A percentile compares a stretch with the other conserved stretches of the same genome.
phyloP scores from a whole-genome alignment of 2,113 vertebrate species.

The Passer domesticus region DNA sequence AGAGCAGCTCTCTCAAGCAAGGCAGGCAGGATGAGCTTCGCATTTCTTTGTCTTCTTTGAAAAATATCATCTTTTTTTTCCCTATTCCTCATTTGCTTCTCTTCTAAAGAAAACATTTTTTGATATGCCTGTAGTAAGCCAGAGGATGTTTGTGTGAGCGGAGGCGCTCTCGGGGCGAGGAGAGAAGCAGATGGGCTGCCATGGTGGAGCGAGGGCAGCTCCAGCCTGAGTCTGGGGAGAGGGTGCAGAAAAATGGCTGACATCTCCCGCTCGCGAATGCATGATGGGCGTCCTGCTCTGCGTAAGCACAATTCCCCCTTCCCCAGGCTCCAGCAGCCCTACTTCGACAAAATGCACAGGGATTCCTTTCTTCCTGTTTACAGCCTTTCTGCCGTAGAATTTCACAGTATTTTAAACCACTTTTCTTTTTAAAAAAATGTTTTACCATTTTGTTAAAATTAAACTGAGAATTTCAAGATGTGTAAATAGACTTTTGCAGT shows the following conservation, averaged over 20 bases:
- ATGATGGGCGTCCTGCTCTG: slow-evolving; percentile 39
- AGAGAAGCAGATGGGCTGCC: slow-evolving; percentile 35
- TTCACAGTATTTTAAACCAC: not conserved
- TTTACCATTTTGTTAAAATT: not conserved
- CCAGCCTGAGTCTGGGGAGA: slow-evolving; percentile 1
- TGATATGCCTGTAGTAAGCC: not conserved
- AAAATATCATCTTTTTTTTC: slow-evolving; percentile 16
- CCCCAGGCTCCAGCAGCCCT: not conserved
- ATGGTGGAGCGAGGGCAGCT: slow-evolving; percentile 48
- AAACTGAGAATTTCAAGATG: not conserved
- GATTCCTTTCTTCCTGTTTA: not conserved
- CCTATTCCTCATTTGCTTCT: not conserved
- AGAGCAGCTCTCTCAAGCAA: slow-evolving; percentile 46
- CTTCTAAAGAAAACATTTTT: not conserved
- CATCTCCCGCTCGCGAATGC: not conserved
- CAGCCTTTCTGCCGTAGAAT: not conserved
- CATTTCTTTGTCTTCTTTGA: slow-evolving; percentile 39
- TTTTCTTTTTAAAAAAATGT: not conserved
- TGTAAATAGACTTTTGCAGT: not conserved
- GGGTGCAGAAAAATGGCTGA: slow-evolving; percentile 61
- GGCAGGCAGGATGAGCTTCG: not conserved
- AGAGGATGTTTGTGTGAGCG: not conserved
- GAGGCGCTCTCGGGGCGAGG: not conserved
- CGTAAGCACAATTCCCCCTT: slow-evolving; percentile 31
- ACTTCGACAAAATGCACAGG: not conserved